Base-by-base conservation (phyloP, 92 coral and sea anemone genomes). In the Heliopora coerulea region DNA sequence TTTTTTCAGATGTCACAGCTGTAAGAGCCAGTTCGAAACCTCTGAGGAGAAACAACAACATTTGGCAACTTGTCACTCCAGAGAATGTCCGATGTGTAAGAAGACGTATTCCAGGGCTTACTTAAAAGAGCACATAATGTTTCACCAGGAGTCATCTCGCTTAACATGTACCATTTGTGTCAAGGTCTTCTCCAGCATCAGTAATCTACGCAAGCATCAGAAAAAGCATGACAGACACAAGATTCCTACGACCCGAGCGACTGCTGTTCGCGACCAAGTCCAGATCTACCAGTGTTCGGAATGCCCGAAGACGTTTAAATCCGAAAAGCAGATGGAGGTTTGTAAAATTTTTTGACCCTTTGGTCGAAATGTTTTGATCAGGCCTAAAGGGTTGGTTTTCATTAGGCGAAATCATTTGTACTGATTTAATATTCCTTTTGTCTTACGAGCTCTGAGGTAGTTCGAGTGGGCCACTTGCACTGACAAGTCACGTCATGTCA, bases 121-220 rank as follows among this genome's bases (percentile, higher is more conserved):
- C 37, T 23, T 70, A 21, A 70, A 70, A 32, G 77, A 70, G 33
- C 77, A 70, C 35, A 70, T 70, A 63, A 29, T 58, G 20, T 70
- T 52, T 33, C 77, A 70, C 32, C 40, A 18, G 2, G 77, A 70
- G 41, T 70, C 77, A 20, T 70, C 77, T 2, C 77, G 77, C 40
- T 46, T 70, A 1, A 70, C 77, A 6, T 70, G 77, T 42, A 18
- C 26, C 23, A 31, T 70, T 70, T 70, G 77, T 54, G 18, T 48
- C 32, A 70, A 70, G 26, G 63, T 70, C 32, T 69, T 69, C 62
- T 69, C 76, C 13, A 69, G 76, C 32, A 56, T 56, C 56, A 56
- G 76, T 15, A 69, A 69, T 69, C 62, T 69, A 33, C 35, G 76
- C 19, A 69, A 69, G 31, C 76, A 69, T 24, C 12, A 37, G 48